Base-by-base conservation (phyloP, 2,113 vertebrate species). In the Alligator mississippiensis region DNA sequence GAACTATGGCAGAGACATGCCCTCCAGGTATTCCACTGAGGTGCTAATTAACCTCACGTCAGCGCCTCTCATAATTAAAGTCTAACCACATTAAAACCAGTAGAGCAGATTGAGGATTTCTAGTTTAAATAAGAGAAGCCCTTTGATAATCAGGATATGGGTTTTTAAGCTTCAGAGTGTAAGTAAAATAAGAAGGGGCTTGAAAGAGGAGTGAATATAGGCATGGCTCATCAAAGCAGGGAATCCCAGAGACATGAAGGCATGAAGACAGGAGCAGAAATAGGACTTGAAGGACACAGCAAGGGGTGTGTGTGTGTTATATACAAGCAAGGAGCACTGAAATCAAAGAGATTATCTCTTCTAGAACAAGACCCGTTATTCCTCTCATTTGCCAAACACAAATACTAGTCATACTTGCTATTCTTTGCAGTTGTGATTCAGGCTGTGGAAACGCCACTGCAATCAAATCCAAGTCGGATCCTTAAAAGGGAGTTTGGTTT, bases 321-420 rank as follows among this genome's bases (percentile, higher is more conserved):
- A 47, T 12, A 38, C 34, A 74, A 1, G 19, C 30, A 72, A 38
- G 34, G 22, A 38, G 34, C 34, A 11, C 38, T 25, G 77, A 85
- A 87, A 89, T 2, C 38, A 22, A 91, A 93, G 80, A 70, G 21
- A 74, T 64, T 7, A 5, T 54, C 94, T 92, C 59, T 96, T 78
- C 70, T 62, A 96, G 95, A 95, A 94, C 76, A 95, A 94, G 93
- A 64, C 88, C 87, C 92, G 89, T 94, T 94, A 90, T 96, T 87
- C 90, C 83, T 93, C 11, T 54, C 88, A 89, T 95, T 96, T 96
- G 96, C 93, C 96, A 95, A 93, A 89, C 89, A 70, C 90, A 90
- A 94, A 97, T 97, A 94, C 96, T 96, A 93, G 93, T 96, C 96
- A 96, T 93, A 62, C 92, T 94, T 96, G 85, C 85, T 97, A 97